A percentile compares a stretch with the other conserved stretches of the same genome.
Evolutionary conservation across 2,888 invertebrate genomes (phyloP).

Genomic region (Acanthoscelides obtectus): DNA sequence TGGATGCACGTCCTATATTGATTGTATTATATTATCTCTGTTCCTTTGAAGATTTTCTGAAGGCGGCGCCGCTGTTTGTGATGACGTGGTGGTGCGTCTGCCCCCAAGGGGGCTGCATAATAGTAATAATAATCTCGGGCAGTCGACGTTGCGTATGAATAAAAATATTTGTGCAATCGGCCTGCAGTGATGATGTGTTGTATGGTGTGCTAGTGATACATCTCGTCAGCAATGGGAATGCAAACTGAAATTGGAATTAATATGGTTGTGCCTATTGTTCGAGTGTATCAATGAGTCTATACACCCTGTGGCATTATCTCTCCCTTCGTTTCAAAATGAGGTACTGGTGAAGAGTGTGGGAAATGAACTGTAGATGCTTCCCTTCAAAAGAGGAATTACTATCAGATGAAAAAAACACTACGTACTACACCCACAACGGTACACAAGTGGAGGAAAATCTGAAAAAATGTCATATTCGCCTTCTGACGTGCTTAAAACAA

Average conservation of each 20-base stretch:
- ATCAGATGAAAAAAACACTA: no score
- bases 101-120: background rate
- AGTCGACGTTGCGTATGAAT: background rate
- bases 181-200: background rate
- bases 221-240: background rate
- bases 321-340: background rate
- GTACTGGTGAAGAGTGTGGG: background rate
- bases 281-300: background rate
- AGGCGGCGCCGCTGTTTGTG: background rate
- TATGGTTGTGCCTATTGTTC: background rate
- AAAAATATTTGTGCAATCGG: background rate
- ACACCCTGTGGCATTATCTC: background rate
- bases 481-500: no score
- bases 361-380: no score
- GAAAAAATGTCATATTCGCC: no score
- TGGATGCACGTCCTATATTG: no score
- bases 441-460: no score
- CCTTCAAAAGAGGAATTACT: no score
- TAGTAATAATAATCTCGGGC: background rate
- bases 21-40: no score
- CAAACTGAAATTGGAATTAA: background rate
- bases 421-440: no score
- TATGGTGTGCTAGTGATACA: background rate
- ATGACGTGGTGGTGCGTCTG: background rate
- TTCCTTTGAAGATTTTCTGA: background rate